Evolutionary conservation across 2,113 vertebrate genomes (phyloP), one percentile per base, ranked within the genome.

Genomic region (Brachirus orientalis): DNA sequence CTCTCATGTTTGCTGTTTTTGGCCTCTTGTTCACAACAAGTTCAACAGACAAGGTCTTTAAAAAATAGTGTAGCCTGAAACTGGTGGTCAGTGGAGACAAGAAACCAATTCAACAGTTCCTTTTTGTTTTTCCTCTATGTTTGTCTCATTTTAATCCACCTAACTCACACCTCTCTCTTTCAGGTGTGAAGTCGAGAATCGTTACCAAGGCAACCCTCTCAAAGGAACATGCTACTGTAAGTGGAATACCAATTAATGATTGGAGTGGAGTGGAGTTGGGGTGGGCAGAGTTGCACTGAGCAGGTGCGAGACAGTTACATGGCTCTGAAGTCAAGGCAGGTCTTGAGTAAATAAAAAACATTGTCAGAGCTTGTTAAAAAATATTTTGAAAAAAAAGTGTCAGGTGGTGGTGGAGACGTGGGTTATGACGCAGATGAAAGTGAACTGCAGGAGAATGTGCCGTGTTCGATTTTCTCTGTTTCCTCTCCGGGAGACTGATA

Each of bases 141-240:
- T 19, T 18, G 8, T 16, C 55, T 51, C 35, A 0, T 47, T 67
- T 62, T 11, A 28, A 3, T 3, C 37, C 20, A 14, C 41, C 8
- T n/a, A 7, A 36, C 66, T n/a, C 28, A 43, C 44, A 6, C 38
- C 69, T 82, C 67, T 77, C 61, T 80, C 63, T 69, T 90, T 63
- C 82, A 99, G 97, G 86, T 99, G 98, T 88, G 97, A 98, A 89
- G 95, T 98, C 0, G 97, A 99, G 91, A 99, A 97, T 61, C 95
- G 97, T 47, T 99, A 99, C 90, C 98, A 98, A 80, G 97, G 98
- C 90, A 99, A 99, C 90, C 98, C 98, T 36, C 95, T 99, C 70
- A 98, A 98, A 95, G 98, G 98, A 90, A 99, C 98, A 0, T 99
- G 98, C 86, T 99, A 99, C 84, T 99, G 98, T 99, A 91, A 99